phyloP scores from a whole-genome alignment of 2,113 vertebrate genomes.

The Dissostichus mawsoni region DNA sequence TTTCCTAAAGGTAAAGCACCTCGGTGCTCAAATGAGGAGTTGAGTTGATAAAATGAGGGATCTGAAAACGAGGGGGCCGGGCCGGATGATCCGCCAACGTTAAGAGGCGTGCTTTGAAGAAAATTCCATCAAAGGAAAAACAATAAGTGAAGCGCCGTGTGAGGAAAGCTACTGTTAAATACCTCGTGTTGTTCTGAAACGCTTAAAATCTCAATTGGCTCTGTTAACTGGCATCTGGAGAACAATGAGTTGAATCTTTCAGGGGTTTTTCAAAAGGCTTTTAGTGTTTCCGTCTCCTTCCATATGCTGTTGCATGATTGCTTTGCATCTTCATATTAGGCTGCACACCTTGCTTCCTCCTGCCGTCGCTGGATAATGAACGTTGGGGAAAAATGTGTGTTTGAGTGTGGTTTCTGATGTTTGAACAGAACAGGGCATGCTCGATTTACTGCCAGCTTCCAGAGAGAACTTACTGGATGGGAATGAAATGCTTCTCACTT shows the following conservation, averaged over 20 bases:
- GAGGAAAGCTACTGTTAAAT: constrained; percentile 65
- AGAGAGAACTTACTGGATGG: constrained; percentile 37
- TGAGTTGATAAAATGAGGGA: constrained; percentile 6
- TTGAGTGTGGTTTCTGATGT: constrained; percentile 46
- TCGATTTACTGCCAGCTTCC: constrained; percentile 35
- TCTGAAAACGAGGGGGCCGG: constrained; percentile 72
- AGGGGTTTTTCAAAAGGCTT: constrained; percentile 69
- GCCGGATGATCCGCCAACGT: constrained; percentile 73
- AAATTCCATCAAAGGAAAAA: constrained; percentile 80
- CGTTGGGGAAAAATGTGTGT: constrained; percentile 10
- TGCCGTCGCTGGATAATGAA: constrained; percentile 4
- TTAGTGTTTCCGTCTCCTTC: constrained; percentile 64
- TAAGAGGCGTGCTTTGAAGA: constrained; percentile 77
- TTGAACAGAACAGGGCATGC: constrained; percentile 28
- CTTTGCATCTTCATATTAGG: constrained; percentile 57
- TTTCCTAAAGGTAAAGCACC: constrained; percentile 78
- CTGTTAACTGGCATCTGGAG: constrained; percentile 78
- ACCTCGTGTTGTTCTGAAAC: constrained; percentile 76
- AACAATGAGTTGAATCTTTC: constrained; percentile 74
- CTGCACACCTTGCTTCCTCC: constrained; percentile 68
- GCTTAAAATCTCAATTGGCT: constrained; percentile 78
- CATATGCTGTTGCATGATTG: constrained; percentile 64
- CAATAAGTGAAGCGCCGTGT: constrained; percentile 68
- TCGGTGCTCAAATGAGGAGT: constrained; percentile 64
- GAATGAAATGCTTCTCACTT: constrained; percentile 31